These are phyloP conservation scores for Meandrusa payeni DNA, from an alignment of 2,888 invertebrate genomes.

Conservation along the genomic window DNA sequence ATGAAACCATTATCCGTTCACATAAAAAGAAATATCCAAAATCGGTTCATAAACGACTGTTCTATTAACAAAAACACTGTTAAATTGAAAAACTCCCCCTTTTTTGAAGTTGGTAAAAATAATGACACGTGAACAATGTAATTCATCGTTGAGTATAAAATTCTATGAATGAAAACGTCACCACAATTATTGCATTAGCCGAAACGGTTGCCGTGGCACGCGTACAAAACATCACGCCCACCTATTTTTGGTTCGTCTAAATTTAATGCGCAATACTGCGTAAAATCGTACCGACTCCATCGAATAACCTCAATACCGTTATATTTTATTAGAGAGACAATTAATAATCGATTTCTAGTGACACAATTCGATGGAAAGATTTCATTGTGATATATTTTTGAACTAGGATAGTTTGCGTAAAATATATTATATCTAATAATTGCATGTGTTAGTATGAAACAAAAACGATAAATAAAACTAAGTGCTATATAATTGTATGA, in stretches of 20 bases:
- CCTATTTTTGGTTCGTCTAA: slow-evolving; percentile 63
- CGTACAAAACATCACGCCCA: slow-evolving; percentile 61
- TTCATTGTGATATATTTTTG: no score
- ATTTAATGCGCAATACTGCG: slow-evolving; percentile 53
- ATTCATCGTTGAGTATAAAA: not conserved
- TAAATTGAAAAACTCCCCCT: no score
- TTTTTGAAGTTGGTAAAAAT: not conserved
- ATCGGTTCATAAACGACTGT: no score
- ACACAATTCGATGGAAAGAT: slow-evolving; percentile 3
- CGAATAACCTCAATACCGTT: slow-evolving; percentile 9
- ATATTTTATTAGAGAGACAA: slow-evolving; percentile 15
- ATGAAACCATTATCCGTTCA: no score
- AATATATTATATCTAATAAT: no score
- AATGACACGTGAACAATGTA: not conserved
- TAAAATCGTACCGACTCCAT: slow-evolving; percentile 39
- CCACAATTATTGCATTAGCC: slow-evolving; percentile 37
- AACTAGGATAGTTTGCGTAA: no score
- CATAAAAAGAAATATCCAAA: no score
- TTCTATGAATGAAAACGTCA: slow-evolving; percentile 23
- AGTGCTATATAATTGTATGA: no score
- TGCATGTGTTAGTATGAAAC: no score
- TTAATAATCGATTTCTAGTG: slow-evolving; percentile 8
- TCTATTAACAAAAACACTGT: no score
- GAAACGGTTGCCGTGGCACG: slow-evolving; percentile 55
- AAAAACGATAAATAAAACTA: no score